A percentile compares a stretch with the other conserved stretches of the same genome.
Evolutionary conservation across 2,888 invertebrate genomes (phyloP).

Genomic region (Melieria crassipennis): DNA sequence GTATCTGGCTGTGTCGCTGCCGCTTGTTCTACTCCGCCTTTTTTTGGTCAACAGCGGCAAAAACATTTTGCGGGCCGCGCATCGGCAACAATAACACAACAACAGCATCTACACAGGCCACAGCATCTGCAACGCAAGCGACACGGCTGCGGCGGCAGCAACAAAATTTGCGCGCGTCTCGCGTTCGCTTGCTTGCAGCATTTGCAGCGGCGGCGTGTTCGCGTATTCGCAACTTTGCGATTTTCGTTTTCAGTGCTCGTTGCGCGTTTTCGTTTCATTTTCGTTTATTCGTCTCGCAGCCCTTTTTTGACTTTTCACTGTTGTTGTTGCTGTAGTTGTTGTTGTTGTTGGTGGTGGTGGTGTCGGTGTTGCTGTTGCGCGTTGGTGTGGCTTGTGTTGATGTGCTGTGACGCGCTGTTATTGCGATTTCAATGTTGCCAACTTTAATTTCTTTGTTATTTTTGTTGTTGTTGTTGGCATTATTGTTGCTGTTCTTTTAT

Average conservation of each 20-base stretch:
- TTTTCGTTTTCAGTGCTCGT: conserved; percentile 29
- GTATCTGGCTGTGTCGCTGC: conserved; percentile 3
- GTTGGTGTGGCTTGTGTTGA: neutral
- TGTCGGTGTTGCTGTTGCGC: conserved; percentile 9
- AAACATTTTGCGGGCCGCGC: conserved; percentile 33
- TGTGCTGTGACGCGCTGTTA: conserved; percentile 22
- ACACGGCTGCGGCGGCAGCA: conserved; percentile 6
- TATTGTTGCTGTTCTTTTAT: conserved; percentile 38
- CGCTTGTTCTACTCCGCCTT: conserved; percentile 8
- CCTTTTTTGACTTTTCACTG: conserved; percentile 29
- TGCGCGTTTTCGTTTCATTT: conserved; percentile 23
- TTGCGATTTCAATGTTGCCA: conserved; percentile 41
- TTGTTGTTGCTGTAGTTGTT: conserved; percentile 18
- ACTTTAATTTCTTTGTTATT: conserved; percentile 32
- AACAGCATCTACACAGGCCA: conserved; percentile 1
- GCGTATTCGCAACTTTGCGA: conserved; percentile 30
- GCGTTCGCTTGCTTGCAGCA: neutral
- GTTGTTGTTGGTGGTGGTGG: conserved; percentile 5
- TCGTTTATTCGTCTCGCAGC: conserved; percentile 7
- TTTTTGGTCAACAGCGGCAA: conserved; percentile 24
- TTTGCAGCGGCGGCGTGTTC: conserved; percentile 13
- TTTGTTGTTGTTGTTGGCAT: conserved; percentile 37
- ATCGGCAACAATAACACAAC: conserved; percentile 9
- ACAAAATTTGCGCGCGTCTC: too few species aligned
- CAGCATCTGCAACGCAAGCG: conserved; percentile 18